These are phyloP conservation scores for Cladorhizidae sp. DNA, from an alignment of 37 sponge, comb jelly and placozoan genomes.

Conservation along the genomic window DNA sequence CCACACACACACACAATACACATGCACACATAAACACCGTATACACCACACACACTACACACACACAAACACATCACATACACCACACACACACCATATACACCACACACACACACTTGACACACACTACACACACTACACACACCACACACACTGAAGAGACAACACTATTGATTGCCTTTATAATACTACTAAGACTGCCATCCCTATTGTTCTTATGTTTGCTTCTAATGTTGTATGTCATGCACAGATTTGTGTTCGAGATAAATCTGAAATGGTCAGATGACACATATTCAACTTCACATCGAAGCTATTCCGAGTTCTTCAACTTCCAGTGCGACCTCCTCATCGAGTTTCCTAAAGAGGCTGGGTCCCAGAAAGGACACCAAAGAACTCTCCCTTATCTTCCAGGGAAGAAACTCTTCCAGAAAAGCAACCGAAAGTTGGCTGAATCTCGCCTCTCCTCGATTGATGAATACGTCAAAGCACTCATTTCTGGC, in stretches of 20 bases:
- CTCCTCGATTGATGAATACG: slow-evolving; percentile 66
- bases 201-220: neutral
- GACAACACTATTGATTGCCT: too few relatives aligned
- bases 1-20: too few relatives aligned
- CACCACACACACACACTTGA: too few relatives aligned
- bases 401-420: slow-evolving; percentile 78
- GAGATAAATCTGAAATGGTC: slow-evolving; percentile 69
- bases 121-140: too few relatives aligned
- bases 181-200: too few relatives aligned
- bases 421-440: slow-evolving; percentile 59
- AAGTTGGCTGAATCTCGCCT: slow-evolving; percentile 72
- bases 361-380: slow-evolving; percentile 67
- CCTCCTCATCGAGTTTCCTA: slow-evolving; percentile 72
- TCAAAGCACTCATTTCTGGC: slow-evolving; percentile 47
- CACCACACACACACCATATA: too few relatives aligned
- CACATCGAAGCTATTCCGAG: slow-evolving; percentile 70
- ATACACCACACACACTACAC: too few relatives aligned
- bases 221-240: too few relatives aligned
- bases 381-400: slow-evolving; percentile 56
- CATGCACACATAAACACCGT: too few relatives aligned
- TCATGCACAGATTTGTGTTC: slow-evolving; percentile 45
- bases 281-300: slow-evolving; percentile 41
- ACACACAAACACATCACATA: too few relatives aligned
- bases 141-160: too few relatives aligned
- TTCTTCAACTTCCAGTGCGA: slow-evolving; percentile 87